Base-by-base conservation (phyloP, 2,888 invertebrate species). In the Hydroisotoma schaefferi region DNA sequence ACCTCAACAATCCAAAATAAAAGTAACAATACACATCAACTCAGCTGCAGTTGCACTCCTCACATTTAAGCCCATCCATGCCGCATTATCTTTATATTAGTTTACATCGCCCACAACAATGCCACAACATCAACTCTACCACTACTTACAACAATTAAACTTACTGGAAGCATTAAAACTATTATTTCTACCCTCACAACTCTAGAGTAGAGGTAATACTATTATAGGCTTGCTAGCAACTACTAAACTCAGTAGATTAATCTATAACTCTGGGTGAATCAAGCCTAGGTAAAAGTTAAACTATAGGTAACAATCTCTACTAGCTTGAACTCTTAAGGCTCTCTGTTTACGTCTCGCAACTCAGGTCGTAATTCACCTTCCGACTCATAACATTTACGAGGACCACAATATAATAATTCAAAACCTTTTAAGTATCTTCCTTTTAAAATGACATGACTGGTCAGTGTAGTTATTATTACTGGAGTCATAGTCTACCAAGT, bases 1-100 rank as follows among this genome's bases (percentile, higher is more conserved):
- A 37, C 49, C 49, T 49, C 49, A 49, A 43, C 43, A 43, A 43
- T 25, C 18, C 49, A 28, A 26, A 28, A 3, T 26, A n/a, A 6
- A 10, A 43, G 18, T 25, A 47, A 25, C 47, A 47, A 25, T 25
- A 47, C 6, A 43, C 6, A 43, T n/a, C n/a, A 6, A 47, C 47
- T 47, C 47, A 47, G 47, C 47, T 47, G 47, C 47, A 47, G 10
- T 33, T 33, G 33, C 33, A 33, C 43, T 43, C 43, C 43, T n/a
- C 43, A 43, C 12, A 43, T 43, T 43, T 43, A 43, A 43, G 18
- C 6, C 43, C 33, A 33, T 33, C 8, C 33, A 33, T 33, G 33
- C 33, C 33, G 15, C 33, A 15, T 33, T 33, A 33, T 33, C 33
- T 10, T 33, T 15, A 33, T 33, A 33, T 33, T 33, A 33, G 8